These are phyloP conservation scores for Cheilinus undulatus DNA, from an alignment of 2,113 vertebrate genomes.

Conservation along the genomic window DNA sequence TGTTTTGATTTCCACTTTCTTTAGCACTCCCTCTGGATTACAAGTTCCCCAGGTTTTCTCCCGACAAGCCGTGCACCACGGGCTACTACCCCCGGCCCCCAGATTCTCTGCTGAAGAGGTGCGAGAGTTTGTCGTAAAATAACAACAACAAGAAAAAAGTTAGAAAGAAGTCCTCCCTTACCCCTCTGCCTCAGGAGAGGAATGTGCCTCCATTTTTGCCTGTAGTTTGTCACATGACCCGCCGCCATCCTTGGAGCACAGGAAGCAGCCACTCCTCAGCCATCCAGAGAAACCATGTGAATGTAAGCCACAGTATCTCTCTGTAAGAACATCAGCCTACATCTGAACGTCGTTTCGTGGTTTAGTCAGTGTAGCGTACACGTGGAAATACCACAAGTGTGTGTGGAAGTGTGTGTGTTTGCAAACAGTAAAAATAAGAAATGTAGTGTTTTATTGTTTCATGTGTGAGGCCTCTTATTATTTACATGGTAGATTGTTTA, in stretches of 20 bases:
- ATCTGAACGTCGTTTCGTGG: slow-evolving; percentile 68
- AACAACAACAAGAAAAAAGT: not conserved
- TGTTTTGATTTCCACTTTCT: slow-evolving; percentile 51
- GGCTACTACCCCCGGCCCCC: slow-evolving; percentile 95
- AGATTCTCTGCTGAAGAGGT: slow-evolving; percentile 84
- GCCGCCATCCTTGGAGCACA: slow-evolving; percentile 54
- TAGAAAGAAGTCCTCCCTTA: slow-evolving; percentile 38
- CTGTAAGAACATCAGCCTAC: slow-evolving; percentile 59
- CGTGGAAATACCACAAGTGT: slow-evolving; percentile 62
- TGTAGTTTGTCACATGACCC: slow-evolving; percentile 53
- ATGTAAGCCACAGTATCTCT: slow-evolving; percentile 76
- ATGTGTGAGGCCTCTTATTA: slow-evolving; percentile 20
- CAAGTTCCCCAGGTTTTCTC: slow-evolving; percentile 92
- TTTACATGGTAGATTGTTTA: slow-evolving; percentile 34
- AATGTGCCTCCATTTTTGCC: slow-evolving; percentile 69
- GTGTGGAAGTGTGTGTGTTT: slow-evolving; percentile 35
- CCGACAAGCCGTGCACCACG: slow-evolving; percentile 86
- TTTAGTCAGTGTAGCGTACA: slow-evolving; percentile 63
- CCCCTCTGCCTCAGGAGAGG: slow-evolving; percentile 68
- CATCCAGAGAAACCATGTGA: slow-evolving; percentile 76
- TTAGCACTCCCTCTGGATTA: slow-evolving; percentile 95
- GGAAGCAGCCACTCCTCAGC: slow-evolving; percentile 46
- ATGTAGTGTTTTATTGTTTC: slow-evolving; percentile 57
- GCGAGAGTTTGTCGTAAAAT: slow-evolving; percentile 71
- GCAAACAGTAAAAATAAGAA: slow-evolving; percentile 54